phyloP scores from a whole-genome alignment of 2,113 vertebrate species.

The Ornithorhynchus anatinus region DNA sequence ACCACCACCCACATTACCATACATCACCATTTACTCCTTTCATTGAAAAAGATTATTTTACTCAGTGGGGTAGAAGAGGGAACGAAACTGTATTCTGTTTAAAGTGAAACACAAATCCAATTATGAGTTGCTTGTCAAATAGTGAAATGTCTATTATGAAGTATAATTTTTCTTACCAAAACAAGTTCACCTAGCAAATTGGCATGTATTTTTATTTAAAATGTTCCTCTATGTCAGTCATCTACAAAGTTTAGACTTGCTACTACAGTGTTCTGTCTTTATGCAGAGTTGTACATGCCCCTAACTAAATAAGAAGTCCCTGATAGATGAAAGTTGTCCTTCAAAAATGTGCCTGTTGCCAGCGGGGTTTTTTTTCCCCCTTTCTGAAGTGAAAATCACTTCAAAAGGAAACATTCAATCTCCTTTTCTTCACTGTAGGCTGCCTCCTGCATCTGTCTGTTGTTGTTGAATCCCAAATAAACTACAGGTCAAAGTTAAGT shows the following conservation, averaged over 20 bases:
- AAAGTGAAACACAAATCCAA: no score
- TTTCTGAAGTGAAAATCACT: no score
- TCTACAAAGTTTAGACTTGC: neutral
- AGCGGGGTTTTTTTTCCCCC: no score
- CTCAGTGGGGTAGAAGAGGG: no score
- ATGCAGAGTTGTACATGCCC: no score
- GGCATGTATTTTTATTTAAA: neutral
- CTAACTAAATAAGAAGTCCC: neutral
- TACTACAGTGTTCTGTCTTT: neutral
- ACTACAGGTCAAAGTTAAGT: neutral
- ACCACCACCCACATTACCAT: neutral
- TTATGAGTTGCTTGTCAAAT: no score
- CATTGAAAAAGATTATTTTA: neutral
- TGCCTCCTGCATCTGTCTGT: no score
- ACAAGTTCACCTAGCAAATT: neutral
- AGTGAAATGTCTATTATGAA: neutral
- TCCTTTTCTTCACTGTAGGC: no score
- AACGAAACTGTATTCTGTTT: no score
- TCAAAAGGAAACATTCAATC: no score
- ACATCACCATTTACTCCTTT: neutral
- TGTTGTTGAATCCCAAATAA: no score
- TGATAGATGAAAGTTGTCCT: neutral
- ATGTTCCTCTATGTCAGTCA: neutral
- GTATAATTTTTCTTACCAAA: constrained; percentile 2
- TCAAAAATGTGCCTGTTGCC: neutral